These are phyloP conservation scores for Clanis bilineata DNA, from an alignment of 2,888 invertebrate species.

Conservation along the genomic window DNA sequence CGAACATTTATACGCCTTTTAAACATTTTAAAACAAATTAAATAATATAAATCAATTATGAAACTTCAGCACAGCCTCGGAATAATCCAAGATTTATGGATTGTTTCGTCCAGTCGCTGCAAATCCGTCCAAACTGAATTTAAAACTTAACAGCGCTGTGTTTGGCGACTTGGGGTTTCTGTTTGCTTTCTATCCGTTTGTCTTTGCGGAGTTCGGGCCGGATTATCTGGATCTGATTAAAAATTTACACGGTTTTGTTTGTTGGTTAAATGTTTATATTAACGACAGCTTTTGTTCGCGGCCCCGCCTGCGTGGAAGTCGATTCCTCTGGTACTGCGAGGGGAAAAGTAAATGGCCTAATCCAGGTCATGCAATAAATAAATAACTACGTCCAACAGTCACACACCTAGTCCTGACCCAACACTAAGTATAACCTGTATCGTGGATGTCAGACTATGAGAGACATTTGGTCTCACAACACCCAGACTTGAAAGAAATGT, in stretches of 20 bases:
- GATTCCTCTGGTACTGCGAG: too few species aligned
- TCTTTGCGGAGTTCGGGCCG: background rate
- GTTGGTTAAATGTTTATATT: background rate
- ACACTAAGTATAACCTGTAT: too few species aligned
- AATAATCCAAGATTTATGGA: conserved; percentile 9
- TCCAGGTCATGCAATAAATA: too few species aligned
- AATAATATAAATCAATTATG: conserved; percentile 5
- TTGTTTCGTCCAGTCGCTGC: background rate
- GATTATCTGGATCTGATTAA: conserved; percentile 8
- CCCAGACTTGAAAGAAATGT: too few species aligned
- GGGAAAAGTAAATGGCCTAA: too few species aligned
- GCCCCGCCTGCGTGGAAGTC: too few species aligned
- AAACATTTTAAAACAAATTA: conserved; percentile 3
- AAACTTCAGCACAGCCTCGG: background rate
- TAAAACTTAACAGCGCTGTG: conserved; percentile 1
- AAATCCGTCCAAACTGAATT: conserved; percentile 6
- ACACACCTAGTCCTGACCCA: too few species aligned
- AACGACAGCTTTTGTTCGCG: too few species aligned
- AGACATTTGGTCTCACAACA: too few species aligned
- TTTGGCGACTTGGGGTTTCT: conserved; percentile 3
- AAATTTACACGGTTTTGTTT: background rate
- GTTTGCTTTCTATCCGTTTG: background rate
- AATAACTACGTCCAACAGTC: too few species aligned
- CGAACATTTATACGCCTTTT: background rate
- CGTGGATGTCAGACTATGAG: too few species aligned